phyloP scores from a whole-genome alignment of 2,888 invertebrate species.

The Dasysyrphus albostriatus region DNA sequence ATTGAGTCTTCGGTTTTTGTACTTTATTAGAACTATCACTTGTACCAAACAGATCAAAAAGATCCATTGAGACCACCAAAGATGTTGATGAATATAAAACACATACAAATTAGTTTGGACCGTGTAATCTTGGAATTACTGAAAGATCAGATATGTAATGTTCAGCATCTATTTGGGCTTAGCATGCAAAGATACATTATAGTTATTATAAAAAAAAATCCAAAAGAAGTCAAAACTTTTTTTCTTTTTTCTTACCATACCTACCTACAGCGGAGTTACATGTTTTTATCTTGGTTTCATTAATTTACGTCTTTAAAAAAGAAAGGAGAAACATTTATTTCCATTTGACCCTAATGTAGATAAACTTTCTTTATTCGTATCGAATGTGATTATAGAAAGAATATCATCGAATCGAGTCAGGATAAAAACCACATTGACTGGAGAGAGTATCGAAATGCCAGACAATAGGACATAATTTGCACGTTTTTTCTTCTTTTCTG shows the following conservation, averaged over 20 bases:
- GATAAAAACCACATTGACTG: not conserved
- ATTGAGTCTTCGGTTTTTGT: too few species aligned
- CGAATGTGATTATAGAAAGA: conserved; percentile 4
- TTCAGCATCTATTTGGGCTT: not conserved
- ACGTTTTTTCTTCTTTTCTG: not conserved
- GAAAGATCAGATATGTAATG: not conserved
- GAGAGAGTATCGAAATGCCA: conserved; percentile 35
- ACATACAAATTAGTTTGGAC: not conserved
- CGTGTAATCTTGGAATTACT: not conserved
- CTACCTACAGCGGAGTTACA: conserved; percentile 29
- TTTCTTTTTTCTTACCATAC: not conserved
- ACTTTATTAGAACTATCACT: too few species aligned
- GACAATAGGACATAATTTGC: conserved; percentile 48
- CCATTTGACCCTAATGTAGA: not conserved
- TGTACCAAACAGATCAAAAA: too few species aligned
- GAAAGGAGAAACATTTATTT: not conserved
- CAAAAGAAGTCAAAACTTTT: not conserved
- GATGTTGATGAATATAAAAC: not conserved
- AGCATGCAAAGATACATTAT: not conserved
- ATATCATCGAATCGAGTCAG: conserved; percentile 13
- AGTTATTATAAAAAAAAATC: not conserved
- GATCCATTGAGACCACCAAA: not conserved
- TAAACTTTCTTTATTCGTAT: not conserved
- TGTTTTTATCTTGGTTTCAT: not conserved
- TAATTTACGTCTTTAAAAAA: not conserved